Base-by-base conservation (phyloP, 1,140 invertebrate species). In the Dolichoris vasculosae region DNA sequence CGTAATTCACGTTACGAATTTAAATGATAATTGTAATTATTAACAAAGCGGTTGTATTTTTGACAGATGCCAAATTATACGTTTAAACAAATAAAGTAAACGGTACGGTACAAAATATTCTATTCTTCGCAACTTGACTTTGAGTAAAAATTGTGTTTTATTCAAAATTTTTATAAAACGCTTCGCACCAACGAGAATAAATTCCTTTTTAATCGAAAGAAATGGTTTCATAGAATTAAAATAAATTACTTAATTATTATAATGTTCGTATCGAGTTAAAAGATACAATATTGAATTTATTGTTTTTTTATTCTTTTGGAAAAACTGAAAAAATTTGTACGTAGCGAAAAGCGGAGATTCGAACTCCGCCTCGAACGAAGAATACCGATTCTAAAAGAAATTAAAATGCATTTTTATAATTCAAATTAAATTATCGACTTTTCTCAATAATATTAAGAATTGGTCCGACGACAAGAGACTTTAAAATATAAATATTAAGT, bases 1-100 rank as follows among this genome's bases (percentile, higher is more conserved):
- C 35, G 32, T 17, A 55, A 55, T 51, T 6, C n/a, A 48, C 15
- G 2, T 76, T 76, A 15, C 8, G 40, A 48, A n/a, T 76, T 76
- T 77, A 35, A 51, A 77, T 43, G 17, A 46, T 40, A 83, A 83
- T 59, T 59, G 69, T 30, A 40, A 83, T 83, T 75, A 8, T 59
- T 69, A 75, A 26, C 30, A 46, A 48, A 46, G 15, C 11, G 35
- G n/a, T 35, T 32, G 4, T 35, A 67, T 15, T 13, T 35, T 67
- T 32, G 6, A 32, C n/a, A 67, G n/a, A 35, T 17, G 15, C 15
- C 30, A 67, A 67, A 35, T 67, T 67, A 35, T 67, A 35, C 15
- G 17, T 67, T 35, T 35, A 3, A 35, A 35, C 7, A 67, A 67
- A 35, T 6, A 35, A 67, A 67, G 23, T 23, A 59, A 67, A 35